Evolutionary conservation across 2,113 vertebrate species (phyloP).

Genomic region (Tautogolabrus adspersus): DNA sequence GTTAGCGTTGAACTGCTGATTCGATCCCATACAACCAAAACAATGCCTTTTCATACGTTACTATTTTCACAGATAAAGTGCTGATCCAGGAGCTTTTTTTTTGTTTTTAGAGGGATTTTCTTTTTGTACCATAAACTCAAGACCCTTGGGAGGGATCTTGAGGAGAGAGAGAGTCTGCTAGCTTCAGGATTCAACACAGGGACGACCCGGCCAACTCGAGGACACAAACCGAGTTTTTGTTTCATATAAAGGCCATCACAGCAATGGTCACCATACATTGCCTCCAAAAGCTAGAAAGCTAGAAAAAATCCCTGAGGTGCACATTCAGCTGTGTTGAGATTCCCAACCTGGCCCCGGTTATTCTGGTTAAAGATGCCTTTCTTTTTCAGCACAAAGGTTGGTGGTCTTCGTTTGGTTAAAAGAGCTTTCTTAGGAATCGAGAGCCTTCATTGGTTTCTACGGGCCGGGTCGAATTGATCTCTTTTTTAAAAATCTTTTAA

Average conservation of each 20-base stretch:
- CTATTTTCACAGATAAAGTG: constrained; percentile 86
- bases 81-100: constrained; percentile 82
- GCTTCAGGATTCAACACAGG: constrained; percentile 62
- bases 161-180: constrained; percentile 61
- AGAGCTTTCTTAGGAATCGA: constrained; percentile 77
- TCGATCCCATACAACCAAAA: constrained; percentile 73
- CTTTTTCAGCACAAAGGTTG: constrained; percentile 44
- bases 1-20: constrained; percentile 76
- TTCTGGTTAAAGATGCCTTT: constrained; percentile 60
- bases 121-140: constrained; percentile 77
- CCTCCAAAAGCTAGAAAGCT: constrained; percentile 83
- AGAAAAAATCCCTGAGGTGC: constrained; percentile 86
- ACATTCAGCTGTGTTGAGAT: constrained; percentile 82
- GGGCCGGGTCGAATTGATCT: constrained; percentile 59
- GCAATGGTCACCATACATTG: constrained; percentile 81
- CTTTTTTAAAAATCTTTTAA: constrained; percentile 55
- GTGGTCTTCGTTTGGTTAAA: constrained; percentile 75
- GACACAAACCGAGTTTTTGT: neutral
- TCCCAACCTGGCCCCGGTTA: constrained; percentile 73
- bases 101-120: constrained; percentile 55
- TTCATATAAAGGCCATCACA: constrained; percentile 77
- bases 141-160: constrained; percentile 64
- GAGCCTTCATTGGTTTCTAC: constrained; percentile 63
- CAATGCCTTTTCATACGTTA: constrained; percentile 74
- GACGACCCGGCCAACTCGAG: constrained; percentile 40